A percentile compares a stretch with the other conserved stretches of the same genome.
Evolutionary conservation across 2,888 invertebrate species (phyloP).

Genomic region (Yponomeuta plumbellus): DNA sequence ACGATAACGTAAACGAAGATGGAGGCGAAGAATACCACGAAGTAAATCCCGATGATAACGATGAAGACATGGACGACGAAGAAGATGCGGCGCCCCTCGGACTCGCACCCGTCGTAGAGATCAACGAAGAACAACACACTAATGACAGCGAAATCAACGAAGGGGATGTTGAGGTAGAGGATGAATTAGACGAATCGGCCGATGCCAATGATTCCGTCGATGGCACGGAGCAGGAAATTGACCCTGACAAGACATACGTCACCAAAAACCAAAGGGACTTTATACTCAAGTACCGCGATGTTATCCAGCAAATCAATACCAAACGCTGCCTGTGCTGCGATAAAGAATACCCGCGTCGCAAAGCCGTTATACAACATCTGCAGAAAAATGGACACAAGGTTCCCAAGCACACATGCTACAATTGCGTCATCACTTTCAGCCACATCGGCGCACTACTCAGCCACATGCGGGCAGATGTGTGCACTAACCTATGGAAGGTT

Average conservation of each 20-base stretch:
- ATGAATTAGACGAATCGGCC: constrained; percentile 23
- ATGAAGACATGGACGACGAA: constrained; percentile 50
- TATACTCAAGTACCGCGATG: constrained; percentile 59
- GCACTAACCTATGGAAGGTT: constrained; percentile 70
- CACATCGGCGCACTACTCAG: constrained; percentile 71
- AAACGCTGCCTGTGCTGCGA: constrained; percentile 69
- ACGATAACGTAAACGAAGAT: constrained; percentile 23
- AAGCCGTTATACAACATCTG: constrained; percentile 71
- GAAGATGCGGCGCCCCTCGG: constrained; percentile 51
- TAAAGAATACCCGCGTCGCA: constrained; percentile 64
- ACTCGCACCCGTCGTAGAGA: constrained; percentile 58
- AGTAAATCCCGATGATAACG: constrained; percentile 39
- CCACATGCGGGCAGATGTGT: constrained; percentile 69
- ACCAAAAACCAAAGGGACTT: constrained; percentile 68
- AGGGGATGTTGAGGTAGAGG: constrained; percentile 43
- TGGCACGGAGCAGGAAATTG: constrained; percentile 37
- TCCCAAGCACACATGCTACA: constrained; percentile 79
- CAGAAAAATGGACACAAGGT: constrained; percentile 75
- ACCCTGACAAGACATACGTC: constrained; percentile 58
- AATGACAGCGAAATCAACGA: constrained; percentile 57
- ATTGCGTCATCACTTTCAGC: constrained; percentile 76
- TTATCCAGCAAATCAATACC: constrained; percentile 69
- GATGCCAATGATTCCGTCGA: constrained; percentile 49
- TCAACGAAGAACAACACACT: constrained; percentile 64
- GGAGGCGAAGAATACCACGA: constrained; percentile 35